A percentile compares a stretch with the other conserved stretches of the same genome.
Evolutionary conservation across 1,140 invertebrate genomes (phyloP).

Genomic region (Penaeus japonicus): DNA sequence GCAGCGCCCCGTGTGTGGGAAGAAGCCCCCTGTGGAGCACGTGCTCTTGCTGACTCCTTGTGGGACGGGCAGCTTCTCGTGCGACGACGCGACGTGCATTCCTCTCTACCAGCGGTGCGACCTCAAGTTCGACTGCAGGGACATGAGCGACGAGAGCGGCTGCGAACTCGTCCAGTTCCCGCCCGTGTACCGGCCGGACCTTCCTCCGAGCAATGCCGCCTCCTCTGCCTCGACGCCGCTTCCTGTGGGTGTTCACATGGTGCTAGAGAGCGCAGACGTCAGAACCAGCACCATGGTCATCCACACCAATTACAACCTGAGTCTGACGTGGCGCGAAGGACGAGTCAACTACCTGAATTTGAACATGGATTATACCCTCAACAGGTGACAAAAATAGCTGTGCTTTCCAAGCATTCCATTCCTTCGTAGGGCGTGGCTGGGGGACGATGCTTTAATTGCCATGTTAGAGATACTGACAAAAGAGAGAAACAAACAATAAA

Average conservation of each 20-base stretch:
- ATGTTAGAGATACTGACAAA: too few relatives aligned
- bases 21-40: constrained; percentile 14
- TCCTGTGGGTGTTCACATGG: constrained; percentile 41
- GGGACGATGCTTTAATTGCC: too few relatives aligned
- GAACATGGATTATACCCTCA: constrained; percentile 53
- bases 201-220: constrained; percentile 42
- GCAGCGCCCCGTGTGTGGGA: constrained; percentile 40
- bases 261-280: constrained; percentile 51
- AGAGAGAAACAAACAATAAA: too few relatives aligned
- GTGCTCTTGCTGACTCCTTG: constrained; percentile 50
- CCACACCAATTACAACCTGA: constrained; percentile 51
- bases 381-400: constrained; percentile 35
- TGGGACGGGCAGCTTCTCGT: constrained; percentile 63
- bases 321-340: constrained; percentile 54
- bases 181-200: constrained; percentile 46
- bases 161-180: constrained; percentile 63
- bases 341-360: constrained; percentile 55
- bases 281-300: constrained; percentile 54
- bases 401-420: not conserved
- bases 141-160: constrained; percentile 76
- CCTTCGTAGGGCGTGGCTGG: not conserved
- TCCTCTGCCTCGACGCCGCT: constrained; percentile 8
- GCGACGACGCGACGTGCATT: constrained; percentile 66
- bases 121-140: constrained; percentile 73
- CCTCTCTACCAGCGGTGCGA: constrained; percentile 68